Conservation (phyloP, 2,888 invertebrate species). For the Bimastos eiseni region DNA sequence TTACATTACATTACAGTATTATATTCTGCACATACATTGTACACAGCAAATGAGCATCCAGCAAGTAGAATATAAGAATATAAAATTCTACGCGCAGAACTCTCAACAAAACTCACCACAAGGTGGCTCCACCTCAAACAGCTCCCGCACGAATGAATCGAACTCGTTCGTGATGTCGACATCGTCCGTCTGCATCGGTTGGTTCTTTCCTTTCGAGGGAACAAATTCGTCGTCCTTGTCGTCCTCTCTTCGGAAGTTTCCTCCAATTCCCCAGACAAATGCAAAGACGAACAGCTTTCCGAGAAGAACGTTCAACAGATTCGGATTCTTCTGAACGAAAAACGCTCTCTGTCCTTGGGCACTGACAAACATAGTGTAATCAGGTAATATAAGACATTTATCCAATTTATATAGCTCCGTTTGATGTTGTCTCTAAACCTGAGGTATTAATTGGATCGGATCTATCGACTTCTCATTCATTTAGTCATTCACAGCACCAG, state of each 20-base stretch:
- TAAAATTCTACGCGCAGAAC: background rate
- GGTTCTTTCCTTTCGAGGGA: background rate
- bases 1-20: no score
- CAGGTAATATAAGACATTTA: no score
- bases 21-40: no score
- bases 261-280: conserved; percentile 61
- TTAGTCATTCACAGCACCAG: no score
- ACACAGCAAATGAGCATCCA: no score
- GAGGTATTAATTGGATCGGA: background rate
- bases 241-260: conserved; percentile 56
- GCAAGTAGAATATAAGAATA: no score
- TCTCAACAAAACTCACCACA: conserved; percentile 49
- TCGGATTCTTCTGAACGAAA: conserved; percentile 58
- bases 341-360: conserved; percentile 46
- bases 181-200: background rate
- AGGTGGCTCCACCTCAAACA: conserved; percentile 61
- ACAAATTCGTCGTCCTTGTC: conserved; percentile 54
- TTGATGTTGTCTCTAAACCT: background rate
- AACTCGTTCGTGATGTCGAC: conserved; percentile 60
- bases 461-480: background rate
- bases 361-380: background rate
- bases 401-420: no score
- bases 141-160: conserved; percentile 59
- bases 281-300: conserved; percentile 62
- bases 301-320: conserved; percentile 52